phyloP scores from a whole-genome alignment of 2,888 invertebrate genomes.

The Danaus chrysippus region DNA sequence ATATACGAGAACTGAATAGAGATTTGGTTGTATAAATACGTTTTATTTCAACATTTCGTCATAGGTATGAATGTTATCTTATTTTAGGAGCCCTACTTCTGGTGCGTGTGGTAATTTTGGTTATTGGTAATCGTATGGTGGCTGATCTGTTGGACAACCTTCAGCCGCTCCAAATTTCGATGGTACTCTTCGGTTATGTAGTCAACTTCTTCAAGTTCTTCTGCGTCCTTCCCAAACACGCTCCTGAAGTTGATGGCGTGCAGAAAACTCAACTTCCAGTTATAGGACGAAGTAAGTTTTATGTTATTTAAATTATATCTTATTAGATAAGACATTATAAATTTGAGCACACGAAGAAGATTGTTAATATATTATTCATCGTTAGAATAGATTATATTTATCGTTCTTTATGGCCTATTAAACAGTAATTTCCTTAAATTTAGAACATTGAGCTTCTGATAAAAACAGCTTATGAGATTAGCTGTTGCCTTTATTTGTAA shows the following conservation, averaged over 20 bases:
- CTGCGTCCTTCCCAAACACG: conserved; percentile 20
- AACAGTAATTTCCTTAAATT: no score
- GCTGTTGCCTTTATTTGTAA: no score
- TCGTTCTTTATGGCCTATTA: no score
- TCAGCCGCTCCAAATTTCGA: conserved; percentile 16
- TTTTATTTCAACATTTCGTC: neutral
- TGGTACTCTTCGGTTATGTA: conserved; percentile 13
- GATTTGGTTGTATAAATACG: neutral
- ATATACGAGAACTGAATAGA: no score
- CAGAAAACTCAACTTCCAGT: conserved; percentile 13
- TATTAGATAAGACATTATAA: no score
- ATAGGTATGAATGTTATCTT: neutral
- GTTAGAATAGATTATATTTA: no score
- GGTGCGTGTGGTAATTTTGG: conserved; percentile 14
- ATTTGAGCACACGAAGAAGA: no score
- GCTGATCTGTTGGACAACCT: conserved; percentile 10
- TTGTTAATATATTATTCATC: no score
- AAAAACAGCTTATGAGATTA: no score
- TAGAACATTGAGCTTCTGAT: no score
- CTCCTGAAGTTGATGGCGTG: conserved; percentile 20
- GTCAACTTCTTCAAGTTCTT: conserved; percentile 22
- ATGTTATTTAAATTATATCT: conserved; percentile 4
- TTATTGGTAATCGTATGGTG: conserved; percentile 16
- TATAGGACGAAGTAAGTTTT: conserved; percentile 22
- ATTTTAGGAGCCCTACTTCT: conserved; percentile 18